These are phyloP conservation scores for Eudyptes chrysolophus DNA, from an alignment of 2,113 vertebrate species.

Conservation along the genomic window DNA sequence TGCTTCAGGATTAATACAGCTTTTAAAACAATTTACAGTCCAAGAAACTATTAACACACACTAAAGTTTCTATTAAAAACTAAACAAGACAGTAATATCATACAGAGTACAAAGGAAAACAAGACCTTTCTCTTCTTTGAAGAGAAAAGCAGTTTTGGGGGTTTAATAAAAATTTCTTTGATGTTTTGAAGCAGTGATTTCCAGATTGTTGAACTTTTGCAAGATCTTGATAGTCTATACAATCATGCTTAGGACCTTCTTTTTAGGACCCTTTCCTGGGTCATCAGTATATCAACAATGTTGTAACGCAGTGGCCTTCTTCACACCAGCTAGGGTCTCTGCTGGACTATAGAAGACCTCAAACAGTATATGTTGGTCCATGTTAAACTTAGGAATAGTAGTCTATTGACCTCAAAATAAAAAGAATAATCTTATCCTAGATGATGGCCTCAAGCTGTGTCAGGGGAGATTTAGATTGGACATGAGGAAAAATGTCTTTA, in stretches of 20 bases:
- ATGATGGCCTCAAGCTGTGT: no score
- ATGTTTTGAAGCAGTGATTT: background rate
- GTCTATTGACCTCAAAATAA: background rate
- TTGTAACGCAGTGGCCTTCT: background rate
- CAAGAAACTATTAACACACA: background rate
- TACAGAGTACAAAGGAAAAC: background rate
- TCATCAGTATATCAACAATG: background rate
- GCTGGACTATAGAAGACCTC: background rate
- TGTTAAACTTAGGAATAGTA: background rate
- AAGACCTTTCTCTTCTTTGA: background rate
- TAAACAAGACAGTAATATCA: background rate
- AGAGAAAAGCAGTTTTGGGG: background rate
- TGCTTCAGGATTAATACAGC: slow-evolving; percentile 18
- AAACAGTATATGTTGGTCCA: background rate
- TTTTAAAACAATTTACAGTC: slow-evolving; percentile 24
- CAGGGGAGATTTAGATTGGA: no score
- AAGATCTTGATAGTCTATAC: background rate
- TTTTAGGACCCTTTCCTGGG: background rate
- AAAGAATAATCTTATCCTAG: background rate
- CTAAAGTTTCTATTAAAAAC: background rate
- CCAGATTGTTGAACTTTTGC: background rate
- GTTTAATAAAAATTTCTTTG: background rate
- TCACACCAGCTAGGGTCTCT: background rate
- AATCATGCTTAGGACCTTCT: background rate
- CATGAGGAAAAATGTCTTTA: no score